A percentile compares a stretch with the other conserved stretches of the same genome.
phyloP scores from a whole-genome alignment of 2,113 vertebrate genomes.

The Lasiurus borealis region DNA sequence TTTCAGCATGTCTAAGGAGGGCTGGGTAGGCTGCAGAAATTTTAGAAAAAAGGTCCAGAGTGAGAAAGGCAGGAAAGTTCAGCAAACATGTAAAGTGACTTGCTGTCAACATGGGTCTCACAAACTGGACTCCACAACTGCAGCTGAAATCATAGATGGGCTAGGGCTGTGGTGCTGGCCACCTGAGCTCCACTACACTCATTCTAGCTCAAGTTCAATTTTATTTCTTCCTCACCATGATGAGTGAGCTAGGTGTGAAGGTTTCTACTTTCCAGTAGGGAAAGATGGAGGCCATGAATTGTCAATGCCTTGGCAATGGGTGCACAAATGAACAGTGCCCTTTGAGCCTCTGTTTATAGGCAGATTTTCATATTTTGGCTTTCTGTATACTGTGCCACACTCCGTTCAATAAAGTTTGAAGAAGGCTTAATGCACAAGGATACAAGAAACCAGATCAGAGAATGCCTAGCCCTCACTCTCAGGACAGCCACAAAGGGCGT shows the following conservation, averaged over 20 bases:
- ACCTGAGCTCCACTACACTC: background rate
- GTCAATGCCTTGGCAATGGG: background rate
- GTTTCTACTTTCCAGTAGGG: background rate
- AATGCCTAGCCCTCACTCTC: background rate
- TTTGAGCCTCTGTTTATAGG: background rate
- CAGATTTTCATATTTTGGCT: background rate
- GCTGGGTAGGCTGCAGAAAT: background rate
- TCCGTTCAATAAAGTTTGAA: background rate
- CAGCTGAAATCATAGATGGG: background rate
- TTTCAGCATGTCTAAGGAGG: background rate
- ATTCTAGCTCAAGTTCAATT: background rate
- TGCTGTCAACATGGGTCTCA: no score
- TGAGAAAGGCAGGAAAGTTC: slow-evolving; percentile 3
- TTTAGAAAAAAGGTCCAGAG: background rate
- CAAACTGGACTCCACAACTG: background rate
- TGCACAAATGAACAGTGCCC: background rate
- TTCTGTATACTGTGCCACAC: background rate
- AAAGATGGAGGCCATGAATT: background rate
- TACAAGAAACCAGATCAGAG: background rate
- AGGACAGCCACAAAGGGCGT: background rate
- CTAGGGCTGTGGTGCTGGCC: fast-evolving
- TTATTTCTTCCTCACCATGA: background rate
- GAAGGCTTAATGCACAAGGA: background rate
- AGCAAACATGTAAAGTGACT: background rate
- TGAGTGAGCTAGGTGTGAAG: background rate